Evolutionary conservation across 2,113 vertebrate genomes (phyloP).

Genomic region (Muntiacus reevesi): DNA sequence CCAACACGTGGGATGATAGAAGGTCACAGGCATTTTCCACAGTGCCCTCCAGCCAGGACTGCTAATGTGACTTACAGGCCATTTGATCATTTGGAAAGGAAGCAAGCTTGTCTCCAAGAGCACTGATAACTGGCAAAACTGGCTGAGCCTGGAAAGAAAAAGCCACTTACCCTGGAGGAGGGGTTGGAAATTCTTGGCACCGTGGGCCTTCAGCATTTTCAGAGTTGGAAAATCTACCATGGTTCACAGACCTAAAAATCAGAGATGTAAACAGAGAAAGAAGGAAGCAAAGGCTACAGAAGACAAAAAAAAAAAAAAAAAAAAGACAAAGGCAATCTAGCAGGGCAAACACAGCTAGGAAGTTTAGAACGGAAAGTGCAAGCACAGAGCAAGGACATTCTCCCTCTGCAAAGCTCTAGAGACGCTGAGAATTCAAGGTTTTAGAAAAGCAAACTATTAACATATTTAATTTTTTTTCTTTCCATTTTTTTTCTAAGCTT

Average conservation of each 20-base stretch:
- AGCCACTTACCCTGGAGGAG: not conserved
- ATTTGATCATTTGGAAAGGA: not conserved
- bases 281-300: not conserved
- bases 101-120: not conserved
- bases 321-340: not conserved
- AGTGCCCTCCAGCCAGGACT: not conserved
- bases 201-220: not conserved
- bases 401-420: not conserved
- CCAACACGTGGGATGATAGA: not conserved
- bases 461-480: not conserved
- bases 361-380: not conserved
- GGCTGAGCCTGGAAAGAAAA: not conserved
- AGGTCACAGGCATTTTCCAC: not conserved
- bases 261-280: not conserved
- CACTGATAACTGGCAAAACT: not conserved
- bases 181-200: not conserved
- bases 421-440: not conserved
- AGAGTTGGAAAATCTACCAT: not conserved
- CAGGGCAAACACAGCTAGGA: not conserved
- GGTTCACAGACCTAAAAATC: not conserved
- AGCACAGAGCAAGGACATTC: not conserved
- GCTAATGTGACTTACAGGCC: not conserved
- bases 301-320: too few relatives aligned
- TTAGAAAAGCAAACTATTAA: not conserved
- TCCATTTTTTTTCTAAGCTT: constrained; percentile 24